phyloP scores from a whole-genome alignment of 2,888 invertebrate species.

The Theretra japonica region DNA sequence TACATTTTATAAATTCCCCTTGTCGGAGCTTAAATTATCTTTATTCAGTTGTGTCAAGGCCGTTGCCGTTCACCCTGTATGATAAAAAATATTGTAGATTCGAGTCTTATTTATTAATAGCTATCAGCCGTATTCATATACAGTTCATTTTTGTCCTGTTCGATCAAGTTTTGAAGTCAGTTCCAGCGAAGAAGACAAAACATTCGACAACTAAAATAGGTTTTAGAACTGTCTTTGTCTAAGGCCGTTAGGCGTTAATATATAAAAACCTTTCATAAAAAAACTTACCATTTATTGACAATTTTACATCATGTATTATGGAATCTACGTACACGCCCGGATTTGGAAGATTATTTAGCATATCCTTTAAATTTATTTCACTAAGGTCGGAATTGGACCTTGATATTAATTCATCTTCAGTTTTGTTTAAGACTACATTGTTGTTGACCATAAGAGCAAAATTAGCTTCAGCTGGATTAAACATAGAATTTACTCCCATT shows the following conservation, averaged over 20 bases:
- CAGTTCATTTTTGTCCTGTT: too few species aligned
- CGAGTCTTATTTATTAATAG: too few species aligned
- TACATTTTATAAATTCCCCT: background rate
- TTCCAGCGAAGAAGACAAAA: too few species aligned
- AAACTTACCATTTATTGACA: constrained; percentile 83
- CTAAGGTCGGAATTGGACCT: constrained; percentile 50
- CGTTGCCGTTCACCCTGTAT: too few species aligned
- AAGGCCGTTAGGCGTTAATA: too few species aligned
- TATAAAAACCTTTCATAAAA: background rate
- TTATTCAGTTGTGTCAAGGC: too few species aligned
- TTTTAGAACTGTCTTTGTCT: too few species aligned
- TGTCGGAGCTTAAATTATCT: too few species aligned
- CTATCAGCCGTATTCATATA: too few species aligned
- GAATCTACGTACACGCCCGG: constrained; percentile 87
- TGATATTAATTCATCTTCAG: constrained; percentile 57
- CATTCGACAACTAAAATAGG: too few species aligned
- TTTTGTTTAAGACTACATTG: constrained; percentile 48
- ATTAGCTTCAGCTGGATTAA: constrained; percentile 86
- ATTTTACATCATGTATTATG: constrained; percentile 87
- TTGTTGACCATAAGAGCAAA: constrained; percentile 86
- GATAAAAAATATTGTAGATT: too few species aligned
- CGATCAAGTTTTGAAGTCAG: too few species aligned
- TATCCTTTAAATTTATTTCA: constrained; percentile 48
- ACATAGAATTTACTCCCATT: constrained; percentile 87
- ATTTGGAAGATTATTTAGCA: constrained; percentile 72